A percentile compares a stretch with the other conserved stretches of the same genome.
Evolutionary conservation across 1,140 invertebrate species (phyloP).

Genomic region (Atta cephalotes): DNA sequence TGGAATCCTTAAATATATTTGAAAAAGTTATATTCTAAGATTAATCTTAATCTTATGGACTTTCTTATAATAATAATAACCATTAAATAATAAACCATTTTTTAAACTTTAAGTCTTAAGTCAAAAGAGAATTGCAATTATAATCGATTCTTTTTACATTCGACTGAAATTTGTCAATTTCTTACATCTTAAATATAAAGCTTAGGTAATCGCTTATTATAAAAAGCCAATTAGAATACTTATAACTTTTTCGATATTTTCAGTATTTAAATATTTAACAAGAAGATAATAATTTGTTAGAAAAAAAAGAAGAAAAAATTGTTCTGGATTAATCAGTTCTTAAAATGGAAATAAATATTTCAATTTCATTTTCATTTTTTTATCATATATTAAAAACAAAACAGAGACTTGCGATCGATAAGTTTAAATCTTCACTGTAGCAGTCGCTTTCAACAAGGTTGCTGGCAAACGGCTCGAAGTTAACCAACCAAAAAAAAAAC

Average conservation of each 20-base stretch:
- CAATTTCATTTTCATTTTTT: not conserved
- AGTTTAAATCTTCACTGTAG: constrained; percentile 46
- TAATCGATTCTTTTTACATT: too few species aligned
- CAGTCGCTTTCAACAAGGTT: constrained; percentile 32
- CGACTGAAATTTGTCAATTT: too few species aligned
- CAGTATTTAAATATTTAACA: not conserved
- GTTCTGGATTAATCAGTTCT: not conserved
- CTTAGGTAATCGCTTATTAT: too few species aligned
- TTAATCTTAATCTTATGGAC: not conserved
- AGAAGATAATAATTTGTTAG: not conserved
- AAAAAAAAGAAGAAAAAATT: not conserved
- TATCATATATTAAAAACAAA: not conserved
- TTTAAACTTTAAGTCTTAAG: too few species aligned
- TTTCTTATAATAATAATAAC: too few species aligned
- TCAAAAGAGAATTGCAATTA: too few species aligned
- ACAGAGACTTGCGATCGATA: constrained; percentile 18
- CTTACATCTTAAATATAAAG: too few species aligned
- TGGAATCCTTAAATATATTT: constrained; percentile 2
- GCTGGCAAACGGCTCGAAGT: constrained; percentile 57
- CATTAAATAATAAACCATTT: too few species aligned
- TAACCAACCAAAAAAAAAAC: constrained; percentile 40
- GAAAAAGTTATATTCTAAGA: not conserved
- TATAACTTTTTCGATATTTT: not conserved
- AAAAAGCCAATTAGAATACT: too few species aligned
- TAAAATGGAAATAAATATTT: constrained; percentile 23